A percentile compares a stretch with the other conserved stretches of the same genome.
phyloP scores from a whole-genome alignment of 2,888 invertebrate species.

The Agrochola lota region DNA sequence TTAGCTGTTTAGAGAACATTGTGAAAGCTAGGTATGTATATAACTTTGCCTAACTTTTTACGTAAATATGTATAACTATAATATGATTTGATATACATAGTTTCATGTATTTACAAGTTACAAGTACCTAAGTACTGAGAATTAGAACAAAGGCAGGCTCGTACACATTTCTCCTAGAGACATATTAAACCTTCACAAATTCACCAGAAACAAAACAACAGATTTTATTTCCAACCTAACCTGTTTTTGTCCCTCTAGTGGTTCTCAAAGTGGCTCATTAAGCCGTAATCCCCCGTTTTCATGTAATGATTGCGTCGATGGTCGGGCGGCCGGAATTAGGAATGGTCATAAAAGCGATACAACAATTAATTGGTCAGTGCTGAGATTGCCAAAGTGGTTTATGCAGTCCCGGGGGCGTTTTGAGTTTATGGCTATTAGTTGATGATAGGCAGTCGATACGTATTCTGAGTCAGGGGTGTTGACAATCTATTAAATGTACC shows the following conservation, averaged over 20 bases:
- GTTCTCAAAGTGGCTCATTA: constrained; percentile 61
- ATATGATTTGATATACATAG: background rate
- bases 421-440: constrained; percentile 10
- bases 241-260: constrained; percentile 47
- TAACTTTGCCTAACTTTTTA: background rate
- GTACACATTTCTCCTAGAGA: background rate
- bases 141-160: background rate
- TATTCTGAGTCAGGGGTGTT: background rate
- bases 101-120: background rate
- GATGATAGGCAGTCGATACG: background rate
- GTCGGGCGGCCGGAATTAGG: constrained; percentile 60
- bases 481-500: background rate
- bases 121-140: background rate
- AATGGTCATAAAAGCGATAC: constrained; percentile 69
- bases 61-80: background rate
- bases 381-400: constrained; percentile 61
- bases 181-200: background rate
- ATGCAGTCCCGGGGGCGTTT: constrained; percentile 7
- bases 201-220: constrained; percentile 39
- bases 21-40: background rate
- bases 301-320: constrained; percentile 65
- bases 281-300: constrained; percentile 49
- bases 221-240: constrained; percentile 51
- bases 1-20: no score
- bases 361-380: constrained; percentile 66